These are phyloP conservation scores for Sitophilus oryzae DNA, from an alignment of 1,140 invertebrate species.

Conservation along the genomic window DNA sequence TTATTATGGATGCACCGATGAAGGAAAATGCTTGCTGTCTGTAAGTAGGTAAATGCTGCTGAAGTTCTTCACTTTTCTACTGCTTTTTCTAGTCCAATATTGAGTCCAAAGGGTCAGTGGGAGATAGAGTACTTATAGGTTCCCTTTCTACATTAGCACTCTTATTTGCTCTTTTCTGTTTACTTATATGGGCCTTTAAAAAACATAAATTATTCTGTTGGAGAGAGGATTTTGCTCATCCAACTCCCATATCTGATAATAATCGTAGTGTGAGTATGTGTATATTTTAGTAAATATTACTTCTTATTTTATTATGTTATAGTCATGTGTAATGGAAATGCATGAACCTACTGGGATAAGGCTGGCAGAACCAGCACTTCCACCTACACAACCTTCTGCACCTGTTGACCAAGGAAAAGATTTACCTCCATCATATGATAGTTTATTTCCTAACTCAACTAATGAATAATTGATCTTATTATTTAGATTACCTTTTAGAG, in stretches of 20 bases:
- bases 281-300: neutral
- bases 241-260: constrained; percentile 1
- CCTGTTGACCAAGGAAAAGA: constrained; percentile 16
- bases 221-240: constrained; percentile 13
- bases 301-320: constrained; percentile 1
- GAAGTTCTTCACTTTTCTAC: too few relatives aligned
- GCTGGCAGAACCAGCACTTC: neutral
- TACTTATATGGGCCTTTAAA: constrained; percentile 14
- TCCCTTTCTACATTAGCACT: constrained; percentile 7
- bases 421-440: constrained; percentile 19
- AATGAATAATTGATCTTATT: too few relatives aligned
- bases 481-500: too few relatives aligned
- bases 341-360: constrained; percentile 12
- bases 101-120: constrained; percentile 2
- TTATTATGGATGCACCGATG: constrained; percentile 13
- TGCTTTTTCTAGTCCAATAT: neutral
- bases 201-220: constrained; percentile 18
- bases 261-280: constrained; percentile 15
- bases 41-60: too few relatives aligned
- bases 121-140: constrained; percentile 8
- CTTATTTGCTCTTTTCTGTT: constrained; percentile 14
- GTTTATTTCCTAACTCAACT: constrained; percentile 10
- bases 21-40: constrained; percentile 6
- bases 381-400: neutral
- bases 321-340: constrained; percentile 17